phyloP scores from a whole-genome alignment of 2,113 vertebrate species.

The Pteronura brasiliensis region DNA sequence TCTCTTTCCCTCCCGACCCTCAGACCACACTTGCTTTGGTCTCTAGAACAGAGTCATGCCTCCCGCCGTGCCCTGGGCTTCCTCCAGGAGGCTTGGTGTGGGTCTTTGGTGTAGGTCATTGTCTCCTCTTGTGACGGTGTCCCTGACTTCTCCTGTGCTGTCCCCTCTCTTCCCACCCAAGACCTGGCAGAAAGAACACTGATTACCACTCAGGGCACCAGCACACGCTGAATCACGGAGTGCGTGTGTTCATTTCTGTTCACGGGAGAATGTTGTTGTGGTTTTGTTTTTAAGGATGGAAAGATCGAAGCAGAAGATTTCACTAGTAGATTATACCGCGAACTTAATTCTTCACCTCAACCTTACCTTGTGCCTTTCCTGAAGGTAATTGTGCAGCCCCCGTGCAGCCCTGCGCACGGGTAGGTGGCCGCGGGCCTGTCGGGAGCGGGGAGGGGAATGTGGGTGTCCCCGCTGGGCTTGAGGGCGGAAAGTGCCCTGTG shows the following conservation, averaged over 20 bases:
- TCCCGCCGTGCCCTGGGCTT: not conserved
- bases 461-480: accelerated
- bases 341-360: constrained; percentile 98
- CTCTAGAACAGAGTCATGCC: not conserved
- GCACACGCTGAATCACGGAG: accelerated
- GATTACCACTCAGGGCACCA: accelerated
- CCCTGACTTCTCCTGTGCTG: not conserved
- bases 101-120: not conserved
- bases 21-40: not conserved
- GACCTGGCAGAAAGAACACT: not conserved
- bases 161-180: not conserved
- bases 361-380: constrained; percentile 99
- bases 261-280: not conserved
- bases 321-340: constrained; percentile 95
- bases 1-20: too few relatives aligned
- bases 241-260: not conserved
- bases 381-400: constrained; percentile 85
- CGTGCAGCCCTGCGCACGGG: accelerated
- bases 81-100: not conserved
- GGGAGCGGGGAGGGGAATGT: too few relatives aligned
- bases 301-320: constrained; percentile 98
- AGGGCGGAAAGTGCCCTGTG: not conserved
- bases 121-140: too few relatives aligned
- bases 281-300: constrained; percentile 87
- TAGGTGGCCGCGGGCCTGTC: accelerated